Evolutionary conservation across 2,888 invertebrate species (phyloP), one percentile per base, ranked within the genome.

Genomic region (Conistra vaccinii): DNA sequence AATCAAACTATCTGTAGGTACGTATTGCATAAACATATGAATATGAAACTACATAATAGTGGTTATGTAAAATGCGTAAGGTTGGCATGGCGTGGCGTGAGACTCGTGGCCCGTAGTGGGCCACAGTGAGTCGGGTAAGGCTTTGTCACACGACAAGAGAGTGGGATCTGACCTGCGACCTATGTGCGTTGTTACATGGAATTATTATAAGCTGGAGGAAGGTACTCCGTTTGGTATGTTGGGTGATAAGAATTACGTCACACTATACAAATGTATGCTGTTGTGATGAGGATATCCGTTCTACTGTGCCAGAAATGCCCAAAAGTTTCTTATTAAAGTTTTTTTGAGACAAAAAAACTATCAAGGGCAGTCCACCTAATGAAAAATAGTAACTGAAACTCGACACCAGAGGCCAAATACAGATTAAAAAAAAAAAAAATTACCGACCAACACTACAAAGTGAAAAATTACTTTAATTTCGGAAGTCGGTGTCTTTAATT

Each of bases 1-100:
- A 90, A 90, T 91, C 89, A 85, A 85, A 81, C 75, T 73, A 89
- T 89, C 85, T 3, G n/a, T 51, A 23, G 23, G 48, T 48, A 23
- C 5, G 7, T 69, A 60, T 85, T 85, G 61, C 74, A 63, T 76
- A 73, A 80, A 72, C 67, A 69, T 83, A 71, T 63, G 63, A 55
- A 80, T 72, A 76, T 66, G 51, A 70, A 72, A 69, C 68, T 57
- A 67, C 3, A 35, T 62, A 66, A n/a, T 32, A 57, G 42, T 60
- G 45, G 81, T 83, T 87, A 85, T 78, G 83, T 85, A 85, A 86
- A 80, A 66, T 45, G 65, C 72, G 76, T 83, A 80, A 79, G 72
- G 71, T 75, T 75, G 70, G 67, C 45, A 23, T 74, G 63, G 35
- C 51, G 57, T 77, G 77, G 77, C 78, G 81, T 80, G 78, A 53